Evolutionary conservation across 2,888 invertebrate species (phyloP).

Genomic region (Osmoderma eremita): DNA sequence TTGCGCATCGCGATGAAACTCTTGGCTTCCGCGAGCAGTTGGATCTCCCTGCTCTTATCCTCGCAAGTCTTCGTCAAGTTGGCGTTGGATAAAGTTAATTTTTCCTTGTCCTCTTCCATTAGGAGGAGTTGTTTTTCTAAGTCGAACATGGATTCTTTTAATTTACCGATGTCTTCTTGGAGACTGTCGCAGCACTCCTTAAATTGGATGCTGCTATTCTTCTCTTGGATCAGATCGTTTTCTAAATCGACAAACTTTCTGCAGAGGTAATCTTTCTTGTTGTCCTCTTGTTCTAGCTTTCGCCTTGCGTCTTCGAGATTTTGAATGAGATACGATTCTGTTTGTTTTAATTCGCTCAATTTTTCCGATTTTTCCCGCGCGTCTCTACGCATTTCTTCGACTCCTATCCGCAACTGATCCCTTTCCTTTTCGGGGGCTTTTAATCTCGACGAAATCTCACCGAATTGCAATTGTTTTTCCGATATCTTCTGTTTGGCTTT

Average conservation of each 20-base stretch:
- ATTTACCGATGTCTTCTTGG: conserved; percentile 8
- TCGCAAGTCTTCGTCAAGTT: not conserved
- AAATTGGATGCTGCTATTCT: conserved; percentile 22
- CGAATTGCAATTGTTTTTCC: conserved; percentile 4
- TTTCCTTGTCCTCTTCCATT: conserved; percentile 2
- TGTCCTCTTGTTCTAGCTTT: conserved; percentile 16
- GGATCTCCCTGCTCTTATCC: conserved; percentile 4
- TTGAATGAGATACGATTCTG: not conserved
- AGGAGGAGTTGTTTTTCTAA: conserved; percentile 7
- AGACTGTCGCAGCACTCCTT: conserved; percentile 3
- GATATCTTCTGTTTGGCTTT: not conserved
- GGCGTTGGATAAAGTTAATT: not conserved
- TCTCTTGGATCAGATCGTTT: conserved; percentile 22
- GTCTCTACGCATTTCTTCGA: not conserved
- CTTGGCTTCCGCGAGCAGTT: conserved; percentile 8
- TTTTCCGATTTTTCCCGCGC: not conserved
- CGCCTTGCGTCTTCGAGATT: conserved; percentile 6
- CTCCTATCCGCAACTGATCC: not conserved
- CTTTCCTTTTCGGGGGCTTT: conserved; percentile 7
- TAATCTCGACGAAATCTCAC: not conserved
- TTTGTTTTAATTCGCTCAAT: not conserved
- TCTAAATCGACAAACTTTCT: conserved; percentile 27
- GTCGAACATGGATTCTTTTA: conserved; percentile 9
- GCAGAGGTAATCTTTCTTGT: conserved; percentile 29
- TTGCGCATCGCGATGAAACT: conserved; percentile 22